Percentiles rank a stretch among this genome's conserved stretches.
These are phyloP conservation scores for Elegia similella DNA, from an alignment of 2,888 invertebrate genomes.

Conservation along the genomic window DNA sequence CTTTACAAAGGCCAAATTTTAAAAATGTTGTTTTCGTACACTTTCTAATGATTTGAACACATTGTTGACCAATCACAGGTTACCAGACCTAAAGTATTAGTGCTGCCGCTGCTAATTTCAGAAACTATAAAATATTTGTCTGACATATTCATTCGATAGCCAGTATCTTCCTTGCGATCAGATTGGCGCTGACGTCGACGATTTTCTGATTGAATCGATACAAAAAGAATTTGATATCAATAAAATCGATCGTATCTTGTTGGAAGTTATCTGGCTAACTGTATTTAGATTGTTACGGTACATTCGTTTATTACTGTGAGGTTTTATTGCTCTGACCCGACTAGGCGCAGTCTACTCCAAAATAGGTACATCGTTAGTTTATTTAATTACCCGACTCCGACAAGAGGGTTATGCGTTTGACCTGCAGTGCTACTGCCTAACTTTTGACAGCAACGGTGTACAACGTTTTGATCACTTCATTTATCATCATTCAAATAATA, in stretches of 20 bases:
- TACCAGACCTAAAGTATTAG: too few species aligned
- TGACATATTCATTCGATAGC: not conserved
- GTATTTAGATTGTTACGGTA: constrained; percentile 5
- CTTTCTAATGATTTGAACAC: too few species aligned
- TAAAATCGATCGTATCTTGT: constrained; percentile 10
- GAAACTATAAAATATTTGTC: not conserved
- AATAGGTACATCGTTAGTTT: not conserved
- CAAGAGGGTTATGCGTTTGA: too few species aligned
- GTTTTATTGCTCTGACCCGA: not conserved
- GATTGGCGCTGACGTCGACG: constrained; percentile 5
- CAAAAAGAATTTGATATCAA: constrained; percentile 4
- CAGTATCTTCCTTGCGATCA: constrained; percentile 3
- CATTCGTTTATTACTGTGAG: not conserved
- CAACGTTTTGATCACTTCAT: too few species aligned
- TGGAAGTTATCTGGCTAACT: constrained; percentile 6
- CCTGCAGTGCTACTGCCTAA: too few species aligned
- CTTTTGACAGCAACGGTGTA: too few species aligned
- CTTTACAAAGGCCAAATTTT: too few species aligned
- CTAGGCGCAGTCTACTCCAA: not conserved
- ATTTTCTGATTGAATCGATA: constrained; percentile 7
- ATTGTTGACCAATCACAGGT: too few species aligned
- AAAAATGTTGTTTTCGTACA: too few species aligned
- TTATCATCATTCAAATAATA: too few species aligned
- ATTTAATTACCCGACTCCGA: too few species aligned
- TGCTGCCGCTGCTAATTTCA: too few species aligned